A percentile compares a stretch with the other conserved stretches of the same genome.
phyloP scores from a whole-genome alignment of 1,140 invertebrate genomes.

The Meloidogyne chitwoodi region DNA sequence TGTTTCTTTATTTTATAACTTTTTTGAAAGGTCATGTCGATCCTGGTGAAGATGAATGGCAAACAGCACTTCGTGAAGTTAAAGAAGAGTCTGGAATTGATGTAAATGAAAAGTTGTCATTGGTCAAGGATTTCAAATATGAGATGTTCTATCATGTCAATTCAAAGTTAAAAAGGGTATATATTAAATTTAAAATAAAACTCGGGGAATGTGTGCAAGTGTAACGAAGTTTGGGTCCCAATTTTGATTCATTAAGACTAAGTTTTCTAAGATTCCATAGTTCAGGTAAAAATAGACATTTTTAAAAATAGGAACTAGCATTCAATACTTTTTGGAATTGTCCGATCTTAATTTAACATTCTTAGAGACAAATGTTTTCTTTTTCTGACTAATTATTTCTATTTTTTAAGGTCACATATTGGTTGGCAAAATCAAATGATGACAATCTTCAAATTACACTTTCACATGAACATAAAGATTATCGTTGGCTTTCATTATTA shows the following conservation, averaged over 20 bases:
- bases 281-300: no score
- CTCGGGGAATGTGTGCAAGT: no score
- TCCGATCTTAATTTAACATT: no score
- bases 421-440: constrained; percentile 74
- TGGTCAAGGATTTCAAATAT: constrained; percentile 60
- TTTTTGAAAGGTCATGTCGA: constrained; percentile 76
- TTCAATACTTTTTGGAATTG: no score
- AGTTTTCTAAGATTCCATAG: no score
- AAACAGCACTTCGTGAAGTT: constrained; percentile 85
- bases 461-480: constrained; percentile 77
- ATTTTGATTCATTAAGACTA: no score
- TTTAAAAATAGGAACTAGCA: no score
- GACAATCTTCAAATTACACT: constrained; percentile 68
- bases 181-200: no score
- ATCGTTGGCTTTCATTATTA: constrained; percentile 72
- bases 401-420: constrained; percentile 68
- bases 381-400: no score
- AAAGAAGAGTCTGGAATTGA: constrained; percentile 76
- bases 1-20: constrained; percentile 4
- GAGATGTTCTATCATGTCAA: constrained; percentile 65
- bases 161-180: constrained; percentile 73
- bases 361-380: no score
- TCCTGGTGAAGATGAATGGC: constrained; percentile 73
- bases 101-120: constrained; percentile 54
- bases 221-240: no score